These are phyloP conservation scores for Aix galericulata DNA, from an alignment of 2,113 vertebrate species.

Conservation along the genomic window DNA sequence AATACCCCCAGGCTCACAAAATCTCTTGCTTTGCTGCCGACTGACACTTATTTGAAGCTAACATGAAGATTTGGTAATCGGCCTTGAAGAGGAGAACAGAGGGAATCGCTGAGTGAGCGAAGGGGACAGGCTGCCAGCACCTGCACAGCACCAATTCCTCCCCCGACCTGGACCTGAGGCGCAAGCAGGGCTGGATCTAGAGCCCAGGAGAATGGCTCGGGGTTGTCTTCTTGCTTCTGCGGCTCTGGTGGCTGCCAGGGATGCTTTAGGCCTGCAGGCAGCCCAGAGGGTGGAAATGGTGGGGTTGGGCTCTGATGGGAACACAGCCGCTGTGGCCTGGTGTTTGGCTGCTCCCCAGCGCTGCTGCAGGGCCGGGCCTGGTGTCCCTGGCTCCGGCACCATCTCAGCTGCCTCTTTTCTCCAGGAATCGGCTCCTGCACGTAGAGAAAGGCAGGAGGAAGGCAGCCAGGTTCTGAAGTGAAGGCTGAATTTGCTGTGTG, in stretches of 20 bases:
- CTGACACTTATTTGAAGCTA: neutral
- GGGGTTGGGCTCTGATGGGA: neutral
- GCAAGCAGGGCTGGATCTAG: rapidly evolving
- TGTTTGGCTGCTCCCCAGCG: neutral
- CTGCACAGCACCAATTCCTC: neutral
- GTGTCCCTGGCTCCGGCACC: neutral
- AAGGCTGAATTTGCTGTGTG: neutral
- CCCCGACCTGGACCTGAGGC: rapidly evolving
- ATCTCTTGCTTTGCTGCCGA: neutral
- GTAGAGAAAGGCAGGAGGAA: neutral
- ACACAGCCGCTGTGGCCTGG: neutral
- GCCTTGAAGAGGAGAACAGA: neutral
- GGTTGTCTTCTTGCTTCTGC: neutral
- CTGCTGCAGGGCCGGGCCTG: neutral
- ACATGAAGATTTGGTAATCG: neutral
- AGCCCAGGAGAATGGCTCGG: neutral
- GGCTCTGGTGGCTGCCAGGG: neutral
- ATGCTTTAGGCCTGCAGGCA: neutral
- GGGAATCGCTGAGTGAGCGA: neutral
- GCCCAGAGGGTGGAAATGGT: neutral
- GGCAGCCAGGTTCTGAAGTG: neutral
- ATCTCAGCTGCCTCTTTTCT: neutral
- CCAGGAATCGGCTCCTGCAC: rapidly evolving
- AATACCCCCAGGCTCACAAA: conserved; percentile 11
- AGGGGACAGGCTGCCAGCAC: neutral